Evolutionary conservation across 2,113 vertebrate genomes (phyloP).

Genomic region (Amblyopsis rosae): DNA sequence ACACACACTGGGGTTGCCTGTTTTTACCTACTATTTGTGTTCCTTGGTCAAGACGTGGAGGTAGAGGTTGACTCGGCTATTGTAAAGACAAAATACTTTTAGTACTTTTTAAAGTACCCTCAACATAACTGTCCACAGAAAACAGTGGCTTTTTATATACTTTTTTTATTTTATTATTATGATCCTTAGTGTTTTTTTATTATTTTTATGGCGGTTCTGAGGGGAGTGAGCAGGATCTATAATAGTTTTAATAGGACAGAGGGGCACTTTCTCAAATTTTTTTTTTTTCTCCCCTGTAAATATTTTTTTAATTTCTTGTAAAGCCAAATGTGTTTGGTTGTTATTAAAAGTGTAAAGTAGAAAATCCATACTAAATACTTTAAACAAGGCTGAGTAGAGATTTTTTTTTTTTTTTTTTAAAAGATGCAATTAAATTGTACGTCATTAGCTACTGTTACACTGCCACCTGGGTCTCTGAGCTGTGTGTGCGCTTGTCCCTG

Average conservation of each 20-base stretch:
- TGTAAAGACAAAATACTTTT: constrained; percentile 42
- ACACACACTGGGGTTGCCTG: constrained; percentile 11
- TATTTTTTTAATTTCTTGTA: constrained; percentile 70
- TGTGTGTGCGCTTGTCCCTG: constrained; percentile 44
- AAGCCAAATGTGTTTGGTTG: constrained; percentile 72
- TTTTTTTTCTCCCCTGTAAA: constrained; percentile 75
- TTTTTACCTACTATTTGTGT: constrained; percentile 21
- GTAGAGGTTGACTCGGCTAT: constrained; percentile 41
- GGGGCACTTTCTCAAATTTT: constrained; percentile 19
- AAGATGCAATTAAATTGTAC: constrained; percentile 48
- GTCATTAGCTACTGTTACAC: constrained; percentile 52
- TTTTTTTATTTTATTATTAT: constrained; percentile 64
- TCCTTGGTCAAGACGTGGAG: constrained; percentile 29
- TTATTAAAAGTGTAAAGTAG: constrained; percentile 73
- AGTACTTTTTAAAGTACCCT: constrained; percentile 51
- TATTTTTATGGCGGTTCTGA: constrained; percentile 45
- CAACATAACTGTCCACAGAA: constrained; percentile 60
- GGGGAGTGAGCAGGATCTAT: constrained; percentile 33
- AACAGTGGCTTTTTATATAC: constrained; percentile 51
- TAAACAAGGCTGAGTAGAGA: constrained; percentile 42
- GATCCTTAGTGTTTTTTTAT: constrained; percentile 58
- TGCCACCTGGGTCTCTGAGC: constrained; percentile 68
- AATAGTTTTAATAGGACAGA: constrained; percentile 16
- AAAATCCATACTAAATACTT: constrained; percentile 60
- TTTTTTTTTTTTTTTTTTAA: not conserved